Evolutionary conservation across 2,797 vertebrate genomes (phyloP), one percentile per base, ranked within the genome.

Genomic region (Poecilia gillii): DNA sequence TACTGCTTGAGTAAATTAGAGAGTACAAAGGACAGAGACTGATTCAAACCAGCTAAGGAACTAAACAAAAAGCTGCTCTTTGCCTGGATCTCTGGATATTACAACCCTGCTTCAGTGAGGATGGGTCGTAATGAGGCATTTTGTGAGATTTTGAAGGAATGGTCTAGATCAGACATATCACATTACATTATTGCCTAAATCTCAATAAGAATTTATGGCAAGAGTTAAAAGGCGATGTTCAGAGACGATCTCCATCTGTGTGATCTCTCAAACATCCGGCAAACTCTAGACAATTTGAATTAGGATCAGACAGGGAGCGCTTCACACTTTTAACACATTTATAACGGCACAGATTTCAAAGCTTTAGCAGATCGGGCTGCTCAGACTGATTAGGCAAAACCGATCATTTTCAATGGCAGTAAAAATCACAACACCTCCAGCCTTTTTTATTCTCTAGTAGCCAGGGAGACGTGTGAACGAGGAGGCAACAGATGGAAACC

Each of bases 1-100:
- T 64, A 49, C 75, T 23, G 36, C 78, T 43, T 59, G 74, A 83
- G 75, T 72, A 82, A 84, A 81, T 74, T 59, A 76, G 18, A 49
- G 39, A 70, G 66, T 43, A 12, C 46, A 79, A 79, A 79, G 8
- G 66, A 43, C 39, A 25, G n/a, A 74, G n/a, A 12, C 46, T 70
- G 64, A 83, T 73, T 41, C 36, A 73, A 20, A 79, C 11, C 53
- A 41, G 66, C 64, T 16, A 12, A 68, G 64, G 20, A 68, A 70
- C 39, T 3, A 43, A 43, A 20, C 20, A 70, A 41, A 68, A 43
- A 68, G 64, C 39, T 43, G 23, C 39, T 70, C 23, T 68, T 68
- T 68, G 18, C 8, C 64, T 23, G 64, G 33, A 23, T 68, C 36
- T 36, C 20, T 39, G 16, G 59, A 25, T 36, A 36, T 66, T 39